Evolutionary conservation across 2,888 invertebrate species (phyloP), one percentile per base, ranked within the genome.

Genomic region (Eristalinus sepulchralis): DNA sequence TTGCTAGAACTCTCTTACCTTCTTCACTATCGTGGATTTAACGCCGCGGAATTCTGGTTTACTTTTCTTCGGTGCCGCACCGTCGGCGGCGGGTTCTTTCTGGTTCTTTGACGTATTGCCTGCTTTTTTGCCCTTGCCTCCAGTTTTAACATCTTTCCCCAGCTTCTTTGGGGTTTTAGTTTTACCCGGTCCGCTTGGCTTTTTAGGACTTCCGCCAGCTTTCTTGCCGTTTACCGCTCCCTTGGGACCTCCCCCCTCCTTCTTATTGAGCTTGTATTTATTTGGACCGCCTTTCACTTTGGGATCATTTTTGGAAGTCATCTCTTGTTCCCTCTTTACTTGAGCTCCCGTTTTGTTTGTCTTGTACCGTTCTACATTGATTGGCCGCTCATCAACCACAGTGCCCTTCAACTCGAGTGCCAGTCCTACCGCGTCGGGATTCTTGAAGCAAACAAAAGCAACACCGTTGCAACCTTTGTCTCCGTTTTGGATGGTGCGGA

Each of bases 401-500:
- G 92, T 92, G n/a, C 91, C 89, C 39, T 92, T 91, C 0, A 93
- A 88, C 76, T 93, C 92, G 2, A 93, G 76, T 0, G 92, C 92
- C 22, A 93, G 88, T 0, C 90, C 90, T 0, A 92, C 91, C 0
- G 92, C 90, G 36, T 92, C 92, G 0, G 91, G 88, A 1, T 89
- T 88, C 71, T 92, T 90, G 82, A 92, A 93, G 62, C 92, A 91
- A 11, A 93, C 91, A 84, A 91, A 93, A 0, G 91, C 93, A 1
- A 91, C 90, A 3, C 92, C 92, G 39, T 91, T 92, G 88, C 92
- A 92, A 3, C 92, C 92, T 55, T 91, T 90, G 0, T 90, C 89
- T 0, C 90, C 90, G 11, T 89, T 89, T 27, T 90, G 90, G 2
- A 93, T 63, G 39, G 91, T 91, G 2, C 93, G 90, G 13, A 92